phyloP scores from a whole-genome alignment of 2,888 invertebrate genomes.

The Crematogaster levior region DNA sequence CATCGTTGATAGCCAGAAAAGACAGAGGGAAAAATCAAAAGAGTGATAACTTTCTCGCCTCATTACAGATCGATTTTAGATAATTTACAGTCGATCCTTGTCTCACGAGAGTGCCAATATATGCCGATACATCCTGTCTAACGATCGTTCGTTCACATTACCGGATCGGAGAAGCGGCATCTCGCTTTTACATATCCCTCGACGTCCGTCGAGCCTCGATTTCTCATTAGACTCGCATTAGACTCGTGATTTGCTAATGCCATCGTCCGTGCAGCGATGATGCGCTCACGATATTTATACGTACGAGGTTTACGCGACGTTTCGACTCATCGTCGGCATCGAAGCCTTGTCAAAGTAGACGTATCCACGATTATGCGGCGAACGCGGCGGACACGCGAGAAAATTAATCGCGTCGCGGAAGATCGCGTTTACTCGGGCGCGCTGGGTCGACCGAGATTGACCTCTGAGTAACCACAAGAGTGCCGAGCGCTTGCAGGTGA shows the following conservation, averaged over 20 bases:
- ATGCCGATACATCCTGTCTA: background rate
- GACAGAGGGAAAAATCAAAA: background rate
- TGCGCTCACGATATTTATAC: background rate
- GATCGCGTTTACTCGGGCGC: slow-evolving; percentile 44
- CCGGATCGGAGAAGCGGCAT: background rate
- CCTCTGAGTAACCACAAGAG: background rate
- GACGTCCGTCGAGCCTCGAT: background rate
- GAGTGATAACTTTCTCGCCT: slow-evolving; percentile 6
- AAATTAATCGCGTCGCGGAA: slow-evolving; percentile 47
- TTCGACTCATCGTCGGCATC: slow-evolving; percentile 2
- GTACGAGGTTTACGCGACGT: background rate
- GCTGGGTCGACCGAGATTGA: slow-evolving; percentile 27
- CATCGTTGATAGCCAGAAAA: background rate
- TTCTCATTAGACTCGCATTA: slow-evolving; percentile 21
- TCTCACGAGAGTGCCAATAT: background rate
- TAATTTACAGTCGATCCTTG: background rate
- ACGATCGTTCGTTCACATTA: background rate
- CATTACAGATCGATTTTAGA: background rate
- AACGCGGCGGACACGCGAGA: slow-evolving; percentile 24
- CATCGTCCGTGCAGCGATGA: background rate
- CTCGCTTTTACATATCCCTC: background rate
- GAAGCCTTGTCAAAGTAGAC: background rate
- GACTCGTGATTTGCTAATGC: slow-evolving; percentile 16
- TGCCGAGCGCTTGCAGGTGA: background rate
- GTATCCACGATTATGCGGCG: background rate